These are phyloP conservation scores for Eurystomus glaucurus DNA, from an alignment of 2,797 vertebrate genomes.

Conservation along the genomic window DNA sequence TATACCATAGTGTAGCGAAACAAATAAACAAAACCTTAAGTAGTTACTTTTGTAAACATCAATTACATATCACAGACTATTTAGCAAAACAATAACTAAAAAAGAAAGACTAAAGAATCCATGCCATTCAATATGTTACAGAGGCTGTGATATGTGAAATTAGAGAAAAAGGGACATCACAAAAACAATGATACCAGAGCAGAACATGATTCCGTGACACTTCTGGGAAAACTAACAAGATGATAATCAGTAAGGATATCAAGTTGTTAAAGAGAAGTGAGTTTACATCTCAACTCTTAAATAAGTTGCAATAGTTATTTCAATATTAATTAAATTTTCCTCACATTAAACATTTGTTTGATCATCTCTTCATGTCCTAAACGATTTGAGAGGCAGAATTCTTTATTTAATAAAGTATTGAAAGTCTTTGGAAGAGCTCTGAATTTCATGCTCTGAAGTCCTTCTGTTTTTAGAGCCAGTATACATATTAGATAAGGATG, in stretches of 20 bases:
- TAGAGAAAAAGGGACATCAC: neutral
- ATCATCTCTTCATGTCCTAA: neutral
- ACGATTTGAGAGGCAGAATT: neutral
- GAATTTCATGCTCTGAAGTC: neutral
- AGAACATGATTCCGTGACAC: neutral
- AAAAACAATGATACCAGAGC: neutral
- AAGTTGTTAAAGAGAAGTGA: neutral
- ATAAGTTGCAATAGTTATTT: neutral
- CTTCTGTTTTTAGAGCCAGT: neutral
- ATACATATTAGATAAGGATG: neutral
- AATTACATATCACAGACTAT: neutral
- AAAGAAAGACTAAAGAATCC: neutral
- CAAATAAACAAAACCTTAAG: neutral
- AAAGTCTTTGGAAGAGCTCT: neutral
- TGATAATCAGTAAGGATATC: neutral
- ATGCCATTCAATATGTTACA: neutral
- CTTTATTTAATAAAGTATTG: neutral
- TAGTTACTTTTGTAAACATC: constrained; percentile 22
- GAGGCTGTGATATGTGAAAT: neutral
- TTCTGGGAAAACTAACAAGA: neutral
- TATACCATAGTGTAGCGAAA: neutral
- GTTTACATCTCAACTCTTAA: neutral
- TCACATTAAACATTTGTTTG: neutral
- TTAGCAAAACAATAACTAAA: neutral
- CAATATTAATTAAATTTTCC: neutral